Evolutionary conservation across 2,888 invertebrate genomes (phyloP).

Genomic region (Mesochorus sp.): DNA sequence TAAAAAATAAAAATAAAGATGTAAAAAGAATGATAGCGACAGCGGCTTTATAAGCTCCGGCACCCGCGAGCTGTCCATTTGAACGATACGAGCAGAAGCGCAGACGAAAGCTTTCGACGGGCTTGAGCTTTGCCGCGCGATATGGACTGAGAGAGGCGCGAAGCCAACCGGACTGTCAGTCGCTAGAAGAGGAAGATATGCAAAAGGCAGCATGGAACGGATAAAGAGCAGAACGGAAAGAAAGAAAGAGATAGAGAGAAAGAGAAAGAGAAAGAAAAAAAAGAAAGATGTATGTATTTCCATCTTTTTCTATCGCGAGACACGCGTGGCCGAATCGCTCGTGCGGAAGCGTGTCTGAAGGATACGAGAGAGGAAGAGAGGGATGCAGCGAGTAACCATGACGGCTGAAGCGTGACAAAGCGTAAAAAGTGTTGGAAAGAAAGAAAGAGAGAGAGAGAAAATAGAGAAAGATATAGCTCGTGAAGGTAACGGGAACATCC

Average conservation of each 20-base stretch:
- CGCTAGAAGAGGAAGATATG: slow-evolving; percentile 30
- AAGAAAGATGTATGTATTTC: background rate
- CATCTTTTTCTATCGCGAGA: slow-evolving; percentile 17
- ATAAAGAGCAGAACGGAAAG: slow-evolving; percentile 1
- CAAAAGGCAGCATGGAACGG: slow-evolving; percentile 25
- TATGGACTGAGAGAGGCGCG: slow-evolving; percentile 36
- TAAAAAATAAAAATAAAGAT: background rate
- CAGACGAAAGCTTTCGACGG: slow-evolving; percentile 57
- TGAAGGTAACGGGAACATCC: slow-evolving; percentile 33
- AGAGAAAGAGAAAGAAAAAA: background rate
- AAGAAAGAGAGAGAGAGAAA: background rate
- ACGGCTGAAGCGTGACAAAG: slow-evolving; percentile 53
- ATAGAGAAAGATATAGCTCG: background rate
- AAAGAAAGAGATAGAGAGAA: background rate
- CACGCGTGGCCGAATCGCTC: slow-evolving; percentile 65
- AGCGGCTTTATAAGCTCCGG: slow-evolving; percentile 45
- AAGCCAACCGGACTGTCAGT: slow-evolving; percentile 61
- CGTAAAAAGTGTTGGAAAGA: slow-evolving; percentile 19
- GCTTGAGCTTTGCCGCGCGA: slow-evolving; percentile 47
- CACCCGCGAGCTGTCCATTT: slow-evolving; percentile 35
- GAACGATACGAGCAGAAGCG: slow-evolving; percentile 44
- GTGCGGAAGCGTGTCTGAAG: slow-evolving; percentile 65
- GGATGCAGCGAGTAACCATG: slow-evolving; percentile 40
- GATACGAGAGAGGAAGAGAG: slow-evolving; percentile 36
- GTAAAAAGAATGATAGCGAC: slow-evolving; percentile 27